Evolutionary conservation across 2,888 invertebrate species (phyloP).

Genomic region (Hemicrepidius hirtus): DNA sequence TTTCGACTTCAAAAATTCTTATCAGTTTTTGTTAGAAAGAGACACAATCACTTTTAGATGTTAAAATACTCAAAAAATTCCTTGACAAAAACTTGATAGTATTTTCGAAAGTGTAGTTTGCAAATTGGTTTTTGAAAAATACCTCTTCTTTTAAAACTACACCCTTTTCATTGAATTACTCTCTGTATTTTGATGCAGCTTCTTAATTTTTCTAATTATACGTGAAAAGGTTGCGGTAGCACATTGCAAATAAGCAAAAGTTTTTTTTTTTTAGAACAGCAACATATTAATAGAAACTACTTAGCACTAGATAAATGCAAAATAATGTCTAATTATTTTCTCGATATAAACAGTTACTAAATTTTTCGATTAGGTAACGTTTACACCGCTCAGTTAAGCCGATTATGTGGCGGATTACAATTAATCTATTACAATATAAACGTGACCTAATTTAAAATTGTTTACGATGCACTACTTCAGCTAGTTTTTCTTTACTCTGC

Average conservation of each 20-base stretch:
- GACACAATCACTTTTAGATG: conserved; percentile 65
- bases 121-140: neutral
- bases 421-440: conserved; percentile 18
- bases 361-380: neutral
- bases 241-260: conserved; percentile 37
- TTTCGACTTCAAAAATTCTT: conserved; percentile 24
- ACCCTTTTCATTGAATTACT: neutral
- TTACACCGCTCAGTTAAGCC: neutral
- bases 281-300: conserved; percentile 37
- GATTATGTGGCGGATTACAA: neutral
- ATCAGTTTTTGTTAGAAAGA: conserved; percentile 59
- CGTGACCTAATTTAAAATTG: conserved; percentile 10
- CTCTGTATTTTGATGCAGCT: conserved; percentile 31
- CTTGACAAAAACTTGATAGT: conserved; percentile 1
- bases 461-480: conserved; percentile 13
- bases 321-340: conserved; percentile 23
- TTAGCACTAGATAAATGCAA: conserved; percentile 39
- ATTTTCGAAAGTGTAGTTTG: neutral
- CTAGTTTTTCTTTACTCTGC: conserved; percentile 9
- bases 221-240: conserved; percentile 51
- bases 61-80: conserved; percentile 15
- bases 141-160: neutral
- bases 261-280: conserved; percentile 28
- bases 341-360: conserved; percentile 26
- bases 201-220: conserved; percentile 30